These are phyloP conservation scores for Elaphurus davidianus DNA, from an alignment of 2,113 vertebrate genomes.

Conservation along the genomic window DNA sequence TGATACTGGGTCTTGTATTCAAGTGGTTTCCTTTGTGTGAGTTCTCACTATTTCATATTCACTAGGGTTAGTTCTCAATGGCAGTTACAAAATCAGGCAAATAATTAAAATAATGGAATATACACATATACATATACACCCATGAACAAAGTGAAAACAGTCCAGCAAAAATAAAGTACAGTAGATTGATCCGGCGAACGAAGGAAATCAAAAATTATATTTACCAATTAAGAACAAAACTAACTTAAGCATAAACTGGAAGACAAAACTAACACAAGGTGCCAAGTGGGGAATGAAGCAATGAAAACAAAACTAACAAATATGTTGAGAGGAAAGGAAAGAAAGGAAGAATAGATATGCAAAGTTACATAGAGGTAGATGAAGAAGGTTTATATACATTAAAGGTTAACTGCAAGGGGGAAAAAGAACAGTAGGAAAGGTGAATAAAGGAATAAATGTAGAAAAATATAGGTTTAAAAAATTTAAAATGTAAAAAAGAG, in stretches of 20 bases:
- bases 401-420: neutral
- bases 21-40: neutral
- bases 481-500: too few relatives aligned
- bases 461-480: neutral
- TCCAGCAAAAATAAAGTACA: neutral
- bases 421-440: neutral
- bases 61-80: neutral
- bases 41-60: neutral
- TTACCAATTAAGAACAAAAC: neutral
- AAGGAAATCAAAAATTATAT: neutral
- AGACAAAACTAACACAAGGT: neutral
- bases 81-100: neutral
- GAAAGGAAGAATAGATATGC: neutral
- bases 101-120: neutral
- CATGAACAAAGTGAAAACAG: neutral
- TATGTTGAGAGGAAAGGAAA: neutral
- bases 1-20: neutral
- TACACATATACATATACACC: neutral
- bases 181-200: accelerated
- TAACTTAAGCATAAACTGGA: neutral
- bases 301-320: neutral
- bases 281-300: neutral
- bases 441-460: neutral
- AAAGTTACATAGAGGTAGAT: neutral
- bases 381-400: neutral